Conservation (phyloP, 1,140 invertebrate species). For the Drosophila orosa region DNA sequence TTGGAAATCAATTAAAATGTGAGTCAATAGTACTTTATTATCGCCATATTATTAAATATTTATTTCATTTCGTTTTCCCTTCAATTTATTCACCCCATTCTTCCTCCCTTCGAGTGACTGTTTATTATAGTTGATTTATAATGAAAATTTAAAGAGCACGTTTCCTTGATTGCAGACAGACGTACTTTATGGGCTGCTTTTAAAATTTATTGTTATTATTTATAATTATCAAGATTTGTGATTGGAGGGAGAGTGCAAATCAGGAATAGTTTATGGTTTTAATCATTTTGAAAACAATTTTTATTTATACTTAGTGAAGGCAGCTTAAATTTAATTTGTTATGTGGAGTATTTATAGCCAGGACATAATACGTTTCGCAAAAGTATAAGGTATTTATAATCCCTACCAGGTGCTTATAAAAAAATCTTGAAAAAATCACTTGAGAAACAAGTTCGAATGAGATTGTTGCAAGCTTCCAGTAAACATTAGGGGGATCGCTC, state of each 20-base stretch:
- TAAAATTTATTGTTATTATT: conserved; percentile 14
- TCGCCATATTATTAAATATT: conserved; percentile 49
- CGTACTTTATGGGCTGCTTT: background rate
- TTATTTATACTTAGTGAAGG: too few species aligned
- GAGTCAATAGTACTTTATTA: conserved; percentile 77
- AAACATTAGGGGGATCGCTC: conserved; percentile 28
- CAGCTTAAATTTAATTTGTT: background rate
- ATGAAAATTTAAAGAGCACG: conserved; percentile 41
- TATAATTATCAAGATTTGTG: conserved; percentile 13
- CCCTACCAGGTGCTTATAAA: too few species aligned
- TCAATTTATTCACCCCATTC: background rate
- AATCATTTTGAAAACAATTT: background rate
- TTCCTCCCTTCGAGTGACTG: conserved; percentile 2
- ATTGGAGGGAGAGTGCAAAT: background rate
- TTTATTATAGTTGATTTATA: conserved; percentile 49
- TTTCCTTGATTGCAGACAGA: background rate
- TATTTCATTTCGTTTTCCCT: conserved; percentile 17
- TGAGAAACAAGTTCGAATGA: background rate
- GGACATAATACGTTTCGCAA: too few species aligned
- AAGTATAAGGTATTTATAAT: too few species aligned
- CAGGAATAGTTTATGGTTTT: background rate
- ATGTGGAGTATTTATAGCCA: background rate
- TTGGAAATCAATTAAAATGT: conserved; percentile 73
- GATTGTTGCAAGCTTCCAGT: conserved; percentile 15
- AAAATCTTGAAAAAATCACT: background rate